Evolutionary conservation across 2,113 vertebrate genomes (phyloP).

Genomic region (Ceuthmochares aereus): DNA sequence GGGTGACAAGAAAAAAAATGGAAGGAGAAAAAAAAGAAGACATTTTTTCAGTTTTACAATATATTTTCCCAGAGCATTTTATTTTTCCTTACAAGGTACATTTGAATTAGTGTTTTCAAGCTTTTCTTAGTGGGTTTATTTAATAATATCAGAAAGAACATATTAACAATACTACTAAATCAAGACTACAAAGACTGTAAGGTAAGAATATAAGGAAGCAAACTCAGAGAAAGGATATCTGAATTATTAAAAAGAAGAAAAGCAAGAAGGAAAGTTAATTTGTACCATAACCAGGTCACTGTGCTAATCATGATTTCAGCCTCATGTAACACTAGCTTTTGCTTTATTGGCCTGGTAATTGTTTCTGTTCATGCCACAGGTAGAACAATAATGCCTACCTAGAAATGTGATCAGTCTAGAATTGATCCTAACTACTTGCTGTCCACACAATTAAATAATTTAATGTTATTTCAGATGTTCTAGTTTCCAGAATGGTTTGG

Average conservation of each 20-base stretch:
- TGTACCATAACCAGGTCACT: slow-evolving; percentile 85
- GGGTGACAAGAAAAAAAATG: background rate
- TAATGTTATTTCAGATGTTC: slow-evolving; percentile 91
- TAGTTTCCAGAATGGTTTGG: slow-evolving; percentile 80
- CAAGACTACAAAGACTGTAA: background rate
- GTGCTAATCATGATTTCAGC: slow-evolving; percentile 77
- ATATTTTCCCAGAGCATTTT: background rate
- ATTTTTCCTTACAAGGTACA: background rate
- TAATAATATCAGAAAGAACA: slow-evolving; percentile 1
- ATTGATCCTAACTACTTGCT: slow-evolving; percentile 87
- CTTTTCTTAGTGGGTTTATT: slow-evolving; percentile 8
- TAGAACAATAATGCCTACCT: slow-evolving; percentile 82
- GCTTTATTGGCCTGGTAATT: slow-evolving; percentile 84
- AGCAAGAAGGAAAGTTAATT: slow-evolving; percentile 72
- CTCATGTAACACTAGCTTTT: slow-evolving; percentile 82
- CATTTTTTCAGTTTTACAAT: background rate
- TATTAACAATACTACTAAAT: slow-evolving; percentile 8
- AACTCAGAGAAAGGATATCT: slow-evolving; percentile 45
- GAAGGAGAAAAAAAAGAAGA: background rate
- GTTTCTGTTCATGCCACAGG: slow-evolving; percentile 81
- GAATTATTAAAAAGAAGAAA: slow-evolving; percentile 84
- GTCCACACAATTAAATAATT: slow-evolving; percentile 92
- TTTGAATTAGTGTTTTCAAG: slow-evolving; percentile 12
- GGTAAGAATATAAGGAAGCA: background rate
- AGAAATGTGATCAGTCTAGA: slow-evolving; percentile 88